Conservation (phyloP, 1,140 invertebrate species). For the Ceratina australensis region DNA sequence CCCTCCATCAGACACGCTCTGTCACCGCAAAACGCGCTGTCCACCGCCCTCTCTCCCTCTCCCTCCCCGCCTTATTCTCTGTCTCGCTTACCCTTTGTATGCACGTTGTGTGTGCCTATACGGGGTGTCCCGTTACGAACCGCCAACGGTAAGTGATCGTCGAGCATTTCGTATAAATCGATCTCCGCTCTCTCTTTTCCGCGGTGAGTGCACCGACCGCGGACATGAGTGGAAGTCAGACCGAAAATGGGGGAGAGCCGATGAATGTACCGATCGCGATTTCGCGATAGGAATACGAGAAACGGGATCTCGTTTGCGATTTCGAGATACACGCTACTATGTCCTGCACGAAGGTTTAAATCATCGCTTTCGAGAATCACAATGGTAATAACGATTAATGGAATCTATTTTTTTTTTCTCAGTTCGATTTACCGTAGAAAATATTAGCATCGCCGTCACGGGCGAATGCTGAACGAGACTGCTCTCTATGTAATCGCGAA, state of each 20-base stretch:
- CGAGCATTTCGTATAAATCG: constrained; percentile 48
- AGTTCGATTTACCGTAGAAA: not conserved
- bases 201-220: constrained; percentile 32
- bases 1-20: constrained; percentile 78
- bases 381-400: not conserved
- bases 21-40: constrained; percentile 77
- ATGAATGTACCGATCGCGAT: constrained; percentile 39
- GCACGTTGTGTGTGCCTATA: constrained; percentile 45
- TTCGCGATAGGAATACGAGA: constrained; percentile 31
- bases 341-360: not conserved
- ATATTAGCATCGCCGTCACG: too few species aligned
- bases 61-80: too few species aligned
- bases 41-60: constrained; percentile 55
- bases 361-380: not conserved
- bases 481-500: not conserved
- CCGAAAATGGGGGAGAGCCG: not conserved
- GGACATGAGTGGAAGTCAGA: constrained; percentile 33
- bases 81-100: too few species aligned
- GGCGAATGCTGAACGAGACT: too few species aligned
- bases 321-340: not conserved
- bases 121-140: constrained; percentile 62
- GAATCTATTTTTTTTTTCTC: too few species aligned
- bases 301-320: constrained; percentile 17
- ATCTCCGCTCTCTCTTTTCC: constrained; percentile 18
- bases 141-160: constrained; percentile 44